Evolutionary conservation across 2,888 invertebrate species (phyloP), one percentile per base, ranked within the genome.

Genomic region (Camponotus fellah): DNA sequence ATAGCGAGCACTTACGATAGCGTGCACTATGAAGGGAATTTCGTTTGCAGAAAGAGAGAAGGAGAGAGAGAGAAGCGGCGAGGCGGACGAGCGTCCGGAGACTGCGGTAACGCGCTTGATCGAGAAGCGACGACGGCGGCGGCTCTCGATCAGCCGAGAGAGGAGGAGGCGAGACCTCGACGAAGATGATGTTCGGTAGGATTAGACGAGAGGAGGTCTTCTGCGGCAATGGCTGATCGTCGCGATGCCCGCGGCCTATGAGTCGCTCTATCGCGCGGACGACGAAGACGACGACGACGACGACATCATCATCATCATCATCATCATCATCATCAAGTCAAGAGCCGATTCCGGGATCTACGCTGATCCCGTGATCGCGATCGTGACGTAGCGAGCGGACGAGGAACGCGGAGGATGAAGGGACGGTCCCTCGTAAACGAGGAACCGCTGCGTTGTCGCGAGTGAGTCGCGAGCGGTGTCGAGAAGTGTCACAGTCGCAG

Each of bases 191-290:
- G 92, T 84, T 91, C 86, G 88, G 88, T 71, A 85, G 87, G 68
- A 86, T 84, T 79, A 88, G 89, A 89, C 89, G 91, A 91, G 91
- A 89, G 87, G 88, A 88, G 92, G 77, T 92, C 88, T 89, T 87
- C 84, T 82, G 88, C 79, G 92, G 90, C 89, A 89, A 92, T 89
- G 92, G 92, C 89, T 92, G 90, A 92, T 82, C 84, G 85, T 72
- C 88, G 90, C 86, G 85, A 89, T 89, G 90, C 79, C 87, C 87
- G 87, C 86, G 82, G 86, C 83, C 37, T 86, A 82, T 87, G 74
- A 87, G 89, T 84, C 83, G 84, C 68, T 60, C 75, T 60, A 21
- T 82, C 87, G 86, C 86, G 86, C 86, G 87, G 87, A 89, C 81
- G 72, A 79, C 85, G 84, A 83, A 72, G 83, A 46, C 46, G 14